These are phyloP conservation scores for Smutsia temminckii DNA, from an alignment of 2,797 vertebrate genomes.

Conservation along the genomic window DNA sequence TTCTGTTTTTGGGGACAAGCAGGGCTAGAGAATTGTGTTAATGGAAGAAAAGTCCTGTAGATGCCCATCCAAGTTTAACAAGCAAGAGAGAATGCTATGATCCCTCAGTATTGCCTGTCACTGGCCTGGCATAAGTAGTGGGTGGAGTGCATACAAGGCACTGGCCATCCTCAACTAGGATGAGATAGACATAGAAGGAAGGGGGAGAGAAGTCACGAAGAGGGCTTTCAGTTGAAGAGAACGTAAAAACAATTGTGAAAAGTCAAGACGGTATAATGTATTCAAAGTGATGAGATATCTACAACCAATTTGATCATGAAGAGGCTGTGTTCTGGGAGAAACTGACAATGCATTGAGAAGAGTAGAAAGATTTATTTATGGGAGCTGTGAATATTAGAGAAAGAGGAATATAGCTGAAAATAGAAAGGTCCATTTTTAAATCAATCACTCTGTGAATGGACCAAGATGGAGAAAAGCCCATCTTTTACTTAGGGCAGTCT, in stretches of 20 bases:
- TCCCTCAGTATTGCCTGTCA: background rate
- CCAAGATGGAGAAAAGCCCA: slow-evolving; percentile 31
- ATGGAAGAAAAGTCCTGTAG: background rate
- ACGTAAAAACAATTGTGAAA: background rate
- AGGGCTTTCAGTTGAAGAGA: background rate
- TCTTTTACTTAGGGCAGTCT: slow-evolving; percentile 60
- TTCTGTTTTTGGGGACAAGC: background rate
- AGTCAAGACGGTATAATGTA: background rate
- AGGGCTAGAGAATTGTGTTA: background rate
- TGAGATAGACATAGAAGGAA: background rate
- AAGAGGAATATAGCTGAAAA: slow-evolving; percentile 47
- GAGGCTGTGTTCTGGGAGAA: background rate
- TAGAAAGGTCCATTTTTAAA: slow-evolving; percentile 61
- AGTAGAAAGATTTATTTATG: background rate
- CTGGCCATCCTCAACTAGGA: background rate
- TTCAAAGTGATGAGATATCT: background rate
- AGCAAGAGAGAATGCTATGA: too few relatives aligned
- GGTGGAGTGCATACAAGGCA: too few relatives aligned
- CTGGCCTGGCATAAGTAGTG: too few relatives aligned
- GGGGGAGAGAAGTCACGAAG: background rate
- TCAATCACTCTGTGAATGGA: slow-evolving; percentile 17
- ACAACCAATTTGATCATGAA: background rate
- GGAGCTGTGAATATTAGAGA: slow-evolving; percentile 8
- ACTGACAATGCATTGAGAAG: background rate
- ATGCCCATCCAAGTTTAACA: background rate